phyloP scores from a whole-genome alignment of 2,797 vertebrate species.

The Scleropages formosus region DNA sequence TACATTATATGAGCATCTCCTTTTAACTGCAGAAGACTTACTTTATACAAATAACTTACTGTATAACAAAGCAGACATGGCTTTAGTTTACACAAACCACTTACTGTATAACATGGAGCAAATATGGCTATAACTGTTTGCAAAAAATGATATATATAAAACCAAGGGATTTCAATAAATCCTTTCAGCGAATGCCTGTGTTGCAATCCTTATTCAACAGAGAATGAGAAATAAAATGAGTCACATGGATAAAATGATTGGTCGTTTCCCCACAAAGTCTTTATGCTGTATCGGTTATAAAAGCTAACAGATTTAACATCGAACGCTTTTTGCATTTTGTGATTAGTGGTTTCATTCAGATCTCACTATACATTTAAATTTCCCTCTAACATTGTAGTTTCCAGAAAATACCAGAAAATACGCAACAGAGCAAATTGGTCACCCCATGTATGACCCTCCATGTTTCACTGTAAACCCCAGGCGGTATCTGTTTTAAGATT shows the following conservation, averaged over 20 bases:
- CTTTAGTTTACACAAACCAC: slow-evolving; percentile 50
- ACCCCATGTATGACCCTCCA: too few relatives aligned
- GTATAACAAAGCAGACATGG: slow-evolving; percentile 14
- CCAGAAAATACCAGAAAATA: too few relatives aligned
- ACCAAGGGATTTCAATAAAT: slow-evolving; percentile 96
- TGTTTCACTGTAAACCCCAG: too few relatives aligned
- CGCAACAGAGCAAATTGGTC: too few relatives aligned
- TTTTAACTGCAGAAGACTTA: slow-evolving; percentile 72
- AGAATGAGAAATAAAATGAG: neutral
- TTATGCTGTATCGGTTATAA: too few relatives aligned
- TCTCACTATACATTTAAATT: too few relatives aligned
- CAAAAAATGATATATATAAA: slow-evolving; percentile 67
- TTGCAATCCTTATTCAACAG: slow-evolving; percentile 4
- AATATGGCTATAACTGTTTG: slow-evolving; percentile 90
- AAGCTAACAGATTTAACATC: too few relatives aligned
- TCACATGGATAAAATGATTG: neutral
- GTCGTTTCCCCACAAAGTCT: too few relatives aligned
- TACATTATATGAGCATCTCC: slow-evolving; percentile 78
- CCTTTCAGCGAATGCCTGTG: slow-evolving; percentile 64
- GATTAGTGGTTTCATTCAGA: too few relatives aligned
- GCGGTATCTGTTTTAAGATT: too few relatives aligned
- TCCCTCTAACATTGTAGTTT: too few relatives aligned
- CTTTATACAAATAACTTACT: slow-evolving; percentile 50
- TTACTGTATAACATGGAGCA: slow-evolving; percentile 91
- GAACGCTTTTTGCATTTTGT: too few relatives aligned